A percentile compares a stretch with the other conserved stretches of the same genome.
Evolutionary conservation across 2,113 vertebrate species (phyloP).

Genomic region (Capreolus pygargus): DNA sequence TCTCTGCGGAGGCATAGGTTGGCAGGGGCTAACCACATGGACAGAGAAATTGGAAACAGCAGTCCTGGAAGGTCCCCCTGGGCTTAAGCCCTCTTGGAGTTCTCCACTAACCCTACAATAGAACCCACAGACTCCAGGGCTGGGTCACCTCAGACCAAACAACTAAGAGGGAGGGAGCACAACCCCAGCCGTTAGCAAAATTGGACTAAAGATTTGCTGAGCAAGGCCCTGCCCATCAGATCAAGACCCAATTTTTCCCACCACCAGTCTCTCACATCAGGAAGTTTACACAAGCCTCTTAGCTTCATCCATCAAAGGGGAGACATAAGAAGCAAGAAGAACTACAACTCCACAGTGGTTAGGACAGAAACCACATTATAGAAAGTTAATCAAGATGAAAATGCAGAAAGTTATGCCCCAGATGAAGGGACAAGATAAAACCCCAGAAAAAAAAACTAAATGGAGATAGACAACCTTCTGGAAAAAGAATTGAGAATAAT

Average conservation of each 20-base stretch:
- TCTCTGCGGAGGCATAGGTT: background rate
- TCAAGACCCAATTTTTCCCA: background rate
- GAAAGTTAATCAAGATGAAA: background rate
- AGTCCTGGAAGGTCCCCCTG: background rate
- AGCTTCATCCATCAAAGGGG: background rate
- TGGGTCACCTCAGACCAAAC: background rate
- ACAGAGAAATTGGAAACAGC: background rate
- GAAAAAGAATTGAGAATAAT: background rate
- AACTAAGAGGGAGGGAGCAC: background rate
- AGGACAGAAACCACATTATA: background rate
- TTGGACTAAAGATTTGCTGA: background rate
- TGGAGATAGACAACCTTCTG: background rate
- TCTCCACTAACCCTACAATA: background rate
- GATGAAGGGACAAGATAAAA: background rate
- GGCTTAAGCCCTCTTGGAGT: background rate
- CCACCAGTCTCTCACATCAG: background rate
- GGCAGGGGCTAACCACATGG: background rate
- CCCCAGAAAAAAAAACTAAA: background rate
- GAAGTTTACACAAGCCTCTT: background rate
- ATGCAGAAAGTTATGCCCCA: background rate
- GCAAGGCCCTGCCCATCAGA: background rate
- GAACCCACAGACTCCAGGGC: background rate
- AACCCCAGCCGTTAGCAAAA: background rate
- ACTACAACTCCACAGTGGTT: background rate
- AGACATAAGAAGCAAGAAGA: background rate